Evolutionary conservation across 2,797 vertebrate species (phyloP).

Genomic region (Oryzias dopingdopingensis): DNA sequence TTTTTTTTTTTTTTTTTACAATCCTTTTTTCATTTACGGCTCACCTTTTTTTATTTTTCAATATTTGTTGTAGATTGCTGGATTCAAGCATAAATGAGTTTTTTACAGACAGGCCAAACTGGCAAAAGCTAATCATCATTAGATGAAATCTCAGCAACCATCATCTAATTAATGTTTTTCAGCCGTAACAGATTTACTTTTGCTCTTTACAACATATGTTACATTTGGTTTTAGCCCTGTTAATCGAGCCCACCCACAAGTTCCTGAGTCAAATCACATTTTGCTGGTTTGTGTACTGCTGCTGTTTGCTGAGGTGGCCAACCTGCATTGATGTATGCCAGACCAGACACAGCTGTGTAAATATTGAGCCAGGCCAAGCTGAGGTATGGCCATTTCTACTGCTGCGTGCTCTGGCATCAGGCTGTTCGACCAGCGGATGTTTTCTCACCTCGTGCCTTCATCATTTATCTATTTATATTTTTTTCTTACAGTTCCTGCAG

Average conservation of each 20-base stretch:
- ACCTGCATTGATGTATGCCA: conserved; percentile 53
- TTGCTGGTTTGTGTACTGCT: conserved; percentile 40
- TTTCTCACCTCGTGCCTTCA: conserved; percentile 32
- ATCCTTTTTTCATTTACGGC: no score
- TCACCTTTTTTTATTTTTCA: no score
- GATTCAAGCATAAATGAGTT: conserved; percentile 4
- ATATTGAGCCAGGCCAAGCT: conserved; percentile 61
- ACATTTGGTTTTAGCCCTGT: conserved; percentile 19
- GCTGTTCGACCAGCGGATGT: conserved; percentile 57
- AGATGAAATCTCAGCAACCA: conserved; percentile 13
- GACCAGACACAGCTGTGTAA: conserved; percentile 74
- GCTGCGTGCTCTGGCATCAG: conserved; percentile 42
- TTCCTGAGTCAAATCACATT: conserved; percentile 35
- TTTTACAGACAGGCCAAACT: conserved; percentile 10
- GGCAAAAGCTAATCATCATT: conserved; percentile 10
- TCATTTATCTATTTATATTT: conserved; percentile 24
- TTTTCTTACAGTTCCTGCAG: conserved; percentile 14
- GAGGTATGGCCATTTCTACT: conserved; percentile 51
- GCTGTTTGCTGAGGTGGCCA: conserved; percentile 41
- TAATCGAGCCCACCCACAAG: conserved; percentile 32
- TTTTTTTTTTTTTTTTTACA: no score
- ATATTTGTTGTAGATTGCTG: background rate
- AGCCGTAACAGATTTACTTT: conserved; percentile 10
- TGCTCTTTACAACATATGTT: conserved; percentile 15
- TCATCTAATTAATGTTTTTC: conserved; percentile 19